Evolutionary conservation across 2,797 vertebrate genomes (phyloP).

Genomic region (Cyclopterus lumpus): DNA sequence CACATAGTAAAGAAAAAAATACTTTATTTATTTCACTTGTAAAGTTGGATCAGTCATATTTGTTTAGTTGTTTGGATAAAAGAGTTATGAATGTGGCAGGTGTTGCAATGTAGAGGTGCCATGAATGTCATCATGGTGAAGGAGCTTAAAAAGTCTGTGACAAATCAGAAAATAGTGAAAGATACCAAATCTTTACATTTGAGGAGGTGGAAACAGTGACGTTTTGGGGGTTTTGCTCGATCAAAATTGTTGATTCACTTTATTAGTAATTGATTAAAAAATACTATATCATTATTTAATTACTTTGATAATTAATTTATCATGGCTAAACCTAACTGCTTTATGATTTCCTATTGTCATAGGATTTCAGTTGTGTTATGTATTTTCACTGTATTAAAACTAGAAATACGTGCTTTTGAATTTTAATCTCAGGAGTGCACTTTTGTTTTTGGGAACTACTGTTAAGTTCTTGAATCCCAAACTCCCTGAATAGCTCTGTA

Average conservation of each 20-base stretch:
- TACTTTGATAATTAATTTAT: background rate
- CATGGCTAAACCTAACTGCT: background rate
- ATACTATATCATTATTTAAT: background rate
- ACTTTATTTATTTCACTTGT: background rate
- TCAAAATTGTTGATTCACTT: background rate
- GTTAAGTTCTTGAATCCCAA: background rate
- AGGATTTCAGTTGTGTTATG: background rate
- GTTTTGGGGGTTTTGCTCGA: background rate
- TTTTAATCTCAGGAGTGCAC: constrained; percentile 8
- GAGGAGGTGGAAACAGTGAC: background rate
- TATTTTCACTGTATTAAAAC: background rate
- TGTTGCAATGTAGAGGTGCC: too few relatives aligned
- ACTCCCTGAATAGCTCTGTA: constrained; percentile 2
- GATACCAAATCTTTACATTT: background rate
- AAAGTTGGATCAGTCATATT: background rate
- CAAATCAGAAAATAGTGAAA: background rate
- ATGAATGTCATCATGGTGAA: background rate
- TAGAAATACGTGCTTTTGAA: background rate
- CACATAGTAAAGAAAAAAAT: background rate
- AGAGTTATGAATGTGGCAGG: background rate
- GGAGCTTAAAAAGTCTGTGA: background rate
- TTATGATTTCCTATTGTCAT: background rate
- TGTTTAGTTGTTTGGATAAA: background rate
- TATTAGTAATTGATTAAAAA: background rate
- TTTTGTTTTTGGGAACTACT: background rate